Evolutionary conservation across 53 echinoderm and acorn worm genomes (phyloP), one percentile per base, ranked within the genome.

Genomic region (Mesocentrotus franciscanus): DNA sequence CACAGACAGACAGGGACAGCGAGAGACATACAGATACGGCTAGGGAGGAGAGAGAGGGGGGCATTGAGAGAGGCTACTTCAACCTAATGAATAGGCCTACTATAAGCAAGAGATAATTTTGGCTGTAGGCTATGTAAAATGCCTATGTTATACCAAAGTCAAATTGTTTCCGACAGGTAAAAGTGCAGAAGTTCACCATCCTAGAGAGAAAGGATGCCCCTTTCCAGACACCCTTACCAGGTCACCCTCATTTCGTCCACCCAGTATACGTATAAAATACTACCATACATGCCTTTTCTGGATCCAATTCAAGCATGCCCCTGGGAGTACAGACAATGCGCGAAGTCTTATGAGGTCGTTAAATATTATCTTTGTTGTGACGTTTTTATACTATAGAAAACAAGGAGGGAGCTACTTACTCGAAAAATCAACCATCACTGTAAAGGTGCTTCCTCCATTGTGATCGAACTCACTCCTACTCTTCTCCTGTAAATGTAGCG

Each of bases 1-100:
- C 8, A 91, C 20, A 91, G 68, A 91, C 59, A 91, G 35, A 66
- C 59, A 61, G 68, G 24, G 70, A 68, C 8, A 91, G 91, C 56
- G 35, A 42, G 33, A 60, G 91, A 91, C 11, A 42, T 17, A 26
- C 59, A 60, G 91, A 59, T n/a, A 42, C 7, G 17, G 91, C 33
- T 1, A 42, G 92, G 57, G 92, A n/a, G 70, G 49, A 61, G 61
- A 90, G 90, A 90, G 26, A 61, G 33, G 83, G 49, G 49, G 49
- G 6, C 49, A 49, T 49, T 49, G 4, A 49, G 49, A 49, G 49
- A 49, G 49, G 49, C 49, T 49, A 49, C 49, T 49, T 49, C 49
- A 49, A 49, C 49, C 49, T 7, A 49, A 49, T 49, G 2, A 49
- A 49, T 49, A 49, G 3, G 49, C 49, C 49, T 49, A 49, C 49